Percentiles rank a stretch among this genome's conserved stretches.
Evolutionary conservation across 1,140 invertebrate species (phyloP).

Genomic region (Camponotus vicinus): DNA sequence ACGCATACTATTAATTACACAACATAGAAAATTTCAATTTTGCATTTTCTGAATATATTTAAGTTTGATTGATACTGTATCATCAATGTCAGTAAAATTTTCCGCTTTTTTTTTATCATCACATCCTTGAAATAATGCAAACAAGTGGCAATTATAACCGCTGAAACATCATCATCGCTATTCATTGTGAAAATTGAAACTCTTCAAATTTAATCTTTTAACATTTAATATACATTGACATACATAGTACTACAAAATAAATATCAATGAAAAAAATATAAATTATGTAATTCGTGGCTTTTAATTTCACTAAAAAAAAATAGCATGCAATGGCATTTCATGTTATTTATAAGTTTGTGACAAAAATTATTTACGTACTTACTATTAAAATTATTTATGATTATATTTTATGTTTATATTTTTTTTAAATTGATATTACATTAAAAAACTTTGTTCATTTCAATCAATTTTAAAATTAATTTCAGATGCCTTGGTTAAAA

Average conservation of each 20-base stretch:
- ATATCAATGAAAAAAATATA: not conserved
- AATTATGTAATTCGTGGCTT: not conserved
- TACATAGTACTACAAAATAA: not conserved
- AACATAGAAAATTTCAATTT: not conserved
- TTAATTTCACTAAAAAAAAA: not conserved
- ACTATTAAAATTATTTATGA: not conserved
- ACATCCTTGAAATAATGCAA: not conserved
- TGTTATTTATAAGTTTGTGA: not conserved
- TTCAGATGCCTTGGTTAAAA: too few relatives aligned
- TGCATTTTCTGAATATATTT: not conserved
- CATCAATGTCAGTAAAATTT: constrained; percentile 9
- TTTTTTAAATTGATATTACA: not conserved
- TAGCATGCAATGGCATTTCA: too few relatives aligned
- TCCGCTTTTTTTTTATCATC: not conserved
- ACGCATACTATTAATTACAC: not conserved
- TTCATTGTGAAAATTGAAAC: not conserved
- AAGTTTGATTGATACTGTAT: not conserved
- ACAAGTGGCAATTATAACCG: not conserved
- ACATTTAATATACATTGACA: not conserved
- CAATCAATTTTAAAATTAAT: too few relatives aligned
- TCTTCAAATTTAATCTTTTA: not conserved
- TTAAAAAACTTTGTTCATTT: too few relatives aligned
- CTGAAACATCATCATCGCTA: not conserved
- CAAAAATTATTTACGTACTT: not conserved
- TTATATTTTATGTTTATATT: not conserved